Percentiles rank a stretch among this genome's conserved stretches.
Conservation (phyloP, 2,797 vertebrate genomes). For the Acanthiza pusilla region DNA sequence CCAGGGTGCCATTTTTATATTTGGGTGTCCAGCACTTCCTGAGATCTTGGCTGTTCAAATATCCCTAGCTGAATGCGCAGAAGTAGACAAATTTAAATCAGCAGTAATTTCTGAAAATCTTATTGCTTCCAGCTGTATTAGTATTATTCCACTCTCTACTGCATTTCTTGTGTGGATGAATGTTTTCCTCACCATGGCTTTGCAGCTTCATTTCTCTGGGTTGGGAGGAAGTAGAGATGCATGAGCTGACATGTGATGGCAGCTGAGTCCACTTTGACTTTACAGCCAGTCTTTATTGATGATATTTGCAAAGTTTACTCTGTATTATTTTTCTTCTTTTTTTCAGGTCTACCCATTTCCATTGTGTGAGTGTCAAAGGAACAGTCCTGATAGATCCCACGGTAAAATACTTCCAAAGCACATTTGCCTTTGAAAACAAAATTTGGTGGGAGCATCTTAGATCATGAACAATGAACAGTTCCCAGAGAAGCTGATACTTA, state of each 20-base stretch:
- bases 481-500: neutral
- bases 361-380: neutral
- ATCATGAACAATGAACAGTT: neutral
- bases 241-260: neutral
- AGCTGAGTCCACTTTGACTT: neutral
- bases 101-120: neutral
- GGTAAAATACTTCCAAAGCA: neutral
- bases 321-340: neutral
- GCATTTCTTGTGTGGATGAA: neutral
- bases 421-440: neutral
- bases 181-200: neutral
- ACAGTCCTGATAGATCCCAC: neutral
- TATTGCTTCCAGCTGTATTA: neutral
- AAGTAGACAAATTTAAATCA: neutral
- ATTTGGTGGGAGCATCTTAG: neutral
- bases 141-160: neutral
- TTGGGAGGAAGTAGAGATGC: neutral
- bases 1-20: neutral
- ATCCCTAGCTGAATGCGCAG: neutral
- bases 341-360: neutral
- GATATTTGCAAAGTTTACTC: neutral
- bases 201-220: neutral
- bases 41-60: neutral
- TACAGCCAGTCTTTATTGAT: neutral
- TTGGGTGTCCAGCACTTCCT: neutral